Conservation (phyloP, 2,888 invertebrate species). For the Sinhomidia bicolor region DNA sequence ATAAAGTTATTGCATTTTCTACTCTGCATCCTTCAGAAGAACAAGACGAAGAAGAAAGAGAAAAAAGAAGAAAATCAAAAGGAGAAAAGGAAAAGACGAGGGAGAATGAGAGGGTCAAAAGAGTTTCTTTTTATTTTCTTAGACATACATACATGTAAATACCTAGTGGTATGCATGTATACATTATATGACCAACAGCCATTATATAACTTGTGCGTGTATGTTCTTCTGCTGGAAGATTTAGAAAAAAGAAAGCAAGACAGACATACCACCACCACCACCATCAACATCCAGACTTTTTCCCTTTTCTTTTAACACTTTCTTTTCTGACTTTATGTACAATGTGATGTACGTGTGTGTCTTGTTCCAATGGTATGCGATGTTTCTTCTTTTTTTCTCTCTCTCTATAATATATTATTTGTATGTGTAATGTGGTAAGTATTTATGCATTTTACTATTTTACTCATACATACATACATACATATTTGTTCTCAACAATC, state of each 20-base stretch:
- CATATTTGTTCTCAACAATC: background rate
- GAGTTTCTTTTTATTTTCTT: too few relatives aligned
- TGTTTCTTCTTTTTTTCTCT: background rate
- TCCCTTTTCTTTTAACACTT: constrained; percentile 40
- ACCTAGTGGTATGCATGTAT: background rate
- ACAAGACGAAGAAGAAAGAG: background rate
- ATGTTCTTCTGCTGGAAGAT: background rate
- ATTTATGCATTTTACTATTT: background rate
- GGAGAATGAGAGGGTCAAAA: background rate
- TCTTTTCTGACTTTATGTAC: constrained; percentile 10
- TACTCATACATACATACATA: background rate
- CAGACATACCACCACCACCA: constrained; percentile 30
- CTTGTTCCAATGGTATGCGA: background rate
- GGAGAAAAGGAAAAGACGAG: background rate
- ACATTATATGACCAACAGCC: background rate
- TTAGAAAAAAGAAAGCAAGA: background rate
- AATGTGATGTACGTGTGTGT: background rate
- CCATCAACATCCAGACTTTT: too few relatives aligned
- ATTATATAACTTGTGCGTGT: background rate
- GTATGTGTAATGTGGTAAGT: background rate
- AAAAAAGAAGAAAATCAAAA: constrained; percentile 11
- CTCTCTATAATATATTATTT: background rate
- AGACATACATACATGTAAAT: too few relatives aligned
- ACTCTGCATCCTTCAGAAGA: background rate
- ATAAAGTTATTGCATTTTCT: background rate